Percentiles rank a stretch among this genome's conserved stretches.
These are phyloP conservation scores for Pangasianodon hypophthalmus DNA, from an alignment of 2,113 vertebrate genomes.

Conservation along the genomic window DNA sequence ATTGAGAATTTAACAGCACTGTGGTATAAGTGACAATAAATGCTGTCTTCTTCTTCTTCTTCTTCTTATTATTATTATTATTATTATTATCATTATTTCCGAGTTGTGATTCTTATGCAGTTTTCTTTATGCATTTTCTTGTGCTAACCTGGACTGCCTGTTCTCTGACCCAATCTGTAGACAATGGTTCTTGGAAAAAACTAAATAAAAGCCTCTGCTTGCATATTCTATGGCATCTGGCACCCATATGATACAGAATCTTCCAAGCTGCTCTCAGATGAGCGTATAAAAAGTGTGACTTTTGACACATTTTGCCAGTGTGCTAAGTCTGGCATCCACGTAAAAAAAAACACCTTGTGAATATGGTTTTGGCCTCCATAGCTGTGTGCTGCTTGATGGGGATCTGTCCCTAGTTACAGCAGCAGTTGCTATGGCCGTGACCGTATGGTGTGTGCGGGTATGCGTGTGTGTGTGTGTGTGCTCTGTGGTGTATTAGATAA, in stretches of 20 bases:
- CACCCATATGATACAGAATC: constrained; percentile 17
- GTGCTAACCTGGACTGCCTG: constrained; percentile 1
- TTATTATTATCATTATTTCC: not conserved
- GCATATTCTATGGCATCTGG: not conserved
- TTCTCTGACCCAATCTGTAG: constrained; percentile 2
- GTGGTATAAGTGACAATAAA: too few species aligned
- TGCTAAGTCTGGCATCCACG: constrained; percentile 33
- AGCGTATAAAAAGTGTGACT: constrained; percentile 38
- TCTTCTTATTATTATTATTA: not conserved
- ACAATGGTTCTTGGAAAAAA: not conserved
- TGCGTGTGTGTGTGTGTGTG: constrained; percentile 42
- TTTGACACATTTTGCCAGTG: constrained; percentile 37
- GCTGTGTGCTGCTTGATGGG: constrained; percentile 49
- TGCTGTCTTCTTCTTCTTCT: too few species aligned
- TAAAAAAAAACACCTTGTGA: constrained; percentile 28
- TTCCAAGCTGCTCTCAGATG: constrained; percentile 32
- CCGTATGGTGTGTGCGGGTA: constrained; percentile 44
- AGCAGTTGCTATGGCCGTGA: constrained; percentile 60
- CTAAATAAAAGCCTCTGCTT: constrained; percentile 19
- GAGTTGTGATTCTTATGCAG: not conserved
- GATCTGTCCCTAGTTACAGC: constrained; percentile 60
- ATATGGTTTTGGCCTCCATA: constrained; percentile 46
- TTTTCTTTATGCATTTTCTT: not conserved
- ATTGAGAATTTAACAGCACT: too few species aligned
- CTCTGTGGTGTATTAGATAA: constrained; percentile 59